A percentile compares a stretch with the other conserved stretches of the same genome.
phyloP scores from a whole-genome alignment of 92 coral and sea anemone genomes.

The Desmophyllum pertusum region DNA sequence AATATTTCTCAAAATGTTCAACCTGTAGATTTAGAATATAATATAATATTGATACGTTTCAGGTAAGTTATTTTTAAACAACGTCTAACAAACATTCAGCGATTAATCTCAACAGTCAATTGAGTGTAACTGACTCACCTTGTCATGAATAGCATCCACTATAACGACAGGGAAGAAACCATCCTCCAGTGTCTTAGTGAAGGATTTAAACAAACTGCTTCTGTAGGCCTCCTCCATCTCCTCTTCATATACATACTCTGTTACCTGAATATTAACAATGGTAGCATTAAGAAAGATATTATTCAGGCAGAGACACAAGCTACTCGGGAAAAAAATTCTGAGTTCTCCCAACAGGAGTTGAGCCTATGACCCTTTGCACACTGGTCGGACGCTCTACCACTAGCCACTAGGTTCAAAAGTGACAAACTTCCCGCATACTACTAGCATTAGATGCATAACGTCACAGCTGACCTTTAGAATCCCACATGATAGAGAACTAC shows the following conservation, averaged over 20 bases:
- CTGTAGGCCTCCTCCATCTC: conserved; percentile 94
- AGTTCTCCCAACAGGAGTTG: no score
- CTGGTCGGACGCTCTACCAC: no score
- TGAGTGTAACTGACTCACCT: conserved; percentile 43
- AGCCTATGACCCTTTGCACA: no score
- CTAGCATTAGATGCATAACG: no score
- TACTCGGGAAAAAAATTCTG: no score
- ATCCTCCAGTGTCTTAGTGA: conserved; percentile 90
- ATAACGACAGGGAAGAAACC: conserved; percentile 95
- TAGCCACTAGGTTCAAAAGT: no score
- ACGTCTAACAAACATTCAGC: no score
- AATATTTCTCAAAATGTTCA: conserved; percentile 90
- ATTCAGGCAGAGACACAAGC: no score
- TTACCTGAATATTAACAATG: conserved; percentile 59
- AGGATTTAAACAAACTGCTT: conserved; percentile 88
- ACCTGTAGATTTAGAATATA: conserved; percentile 41
- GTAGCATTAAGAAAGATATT: no score
- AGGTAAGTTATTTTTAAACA: background rate
- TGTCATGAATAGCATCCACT: conserved; percentile 91
- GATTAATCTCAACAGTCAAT: no score
- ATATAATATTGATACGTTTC: background rate
- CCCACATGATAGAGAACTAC: no score
- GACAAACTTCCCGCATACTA: no score
- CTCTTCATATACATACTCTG: conserved; percentile 91
- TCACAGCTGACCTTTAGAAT: background rate